These are phyloP conservation scores for Sturnus vulgaris DNA, from an alignment of 2,113 vertebrate species.

Conservation along the genomic window DNA sequence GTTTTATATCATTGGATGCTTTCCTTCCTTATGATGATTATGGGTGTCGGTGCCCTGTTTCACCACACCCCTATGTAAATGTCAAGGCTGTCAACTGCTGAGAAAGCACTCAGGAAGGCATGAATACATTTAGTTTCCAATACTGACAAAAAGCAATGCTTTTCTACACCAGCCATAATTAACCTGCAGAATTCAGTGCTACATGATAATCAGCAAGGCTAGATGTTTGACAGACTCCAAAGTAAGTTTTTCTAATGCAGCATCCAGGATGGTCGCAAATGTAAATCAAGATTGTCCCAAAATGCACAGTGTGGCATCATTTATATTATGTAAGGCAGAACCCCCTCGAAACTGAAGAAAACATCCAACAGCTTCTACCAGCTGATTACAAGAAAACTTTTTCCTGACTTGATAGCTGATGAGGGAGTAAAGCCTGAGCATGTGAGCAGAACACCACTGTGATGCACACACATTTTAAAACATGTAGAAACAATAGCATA, in stretches of 20 bases:
- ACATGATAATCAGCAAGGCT: neutral
- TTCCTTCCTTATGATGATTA: neutral
- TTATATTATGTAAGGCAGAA: neutral
- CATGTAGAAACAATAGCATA: rapidly evolving
- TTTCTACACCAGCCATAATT: neutral
- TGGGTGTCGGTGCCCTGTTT: neutral
- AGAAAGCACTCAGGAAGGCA: neutral
- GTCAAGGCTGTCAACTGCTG: neutral
- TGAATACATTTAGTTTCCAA: neutral
- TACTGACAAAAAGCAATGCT: neutral
- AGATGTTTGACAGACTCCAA: neutral
- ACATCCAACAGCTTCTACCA: neutral
- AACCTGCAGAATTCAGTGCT: neutral
- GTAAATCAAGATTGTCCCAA: neutral
- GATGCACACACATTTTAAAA: neutral
- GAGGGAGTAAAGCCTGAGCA: neutral
- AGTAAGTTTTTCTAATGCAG: neutral
- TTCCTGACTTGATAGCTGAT: neutral
- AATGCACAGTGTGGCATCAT: neutral
- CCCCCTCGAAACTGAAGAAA: neutral
- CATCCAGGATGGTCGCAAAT: neutral
- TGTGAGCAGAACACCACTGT: rapidly evolving
- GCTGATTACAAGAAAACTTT: neutral
- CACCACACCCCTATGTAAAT: neutral
- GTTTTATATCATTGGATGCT: neutral